Percentiles rank a stretch among this genome's conserved stretches.
These are phyloP conservation scores for Zoanthus solanderi DNA, from an alignment of 92 coral and sea anemone genomes.

Conservation along the genomic window DNA sequence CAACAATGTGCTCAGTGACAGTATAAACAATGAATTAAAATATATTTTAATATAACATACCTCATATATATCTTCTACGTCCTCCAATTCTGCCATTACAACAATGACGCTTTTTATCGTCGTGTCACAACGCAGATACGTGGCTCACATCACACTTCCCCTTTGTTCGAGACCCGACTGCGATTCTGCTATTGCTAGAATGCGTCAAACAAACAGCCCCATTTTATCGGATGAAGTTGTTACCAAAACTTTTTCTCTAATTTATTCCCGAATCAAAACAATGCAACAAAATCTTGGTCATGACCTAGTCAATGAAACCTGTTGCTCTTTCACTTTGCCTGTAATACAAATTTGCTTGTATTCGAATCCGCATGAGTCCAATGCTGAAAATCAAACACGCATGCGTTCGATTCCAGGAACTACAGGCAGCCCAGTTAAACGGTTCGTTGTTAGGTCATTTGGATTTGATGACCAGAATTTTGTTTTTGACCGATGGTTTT, in stretches of 20 bases:
- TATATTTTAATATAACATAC: neutral
- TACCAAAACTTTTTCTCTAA: neutral
- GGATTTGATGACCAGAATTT: no score
- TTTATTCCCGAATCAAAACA: neutral
- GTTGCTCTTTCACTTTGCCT: neutral
- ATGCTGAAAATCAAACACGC: neutral
- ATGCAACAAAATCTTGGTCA: neutral
- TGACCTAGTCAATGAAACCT: neutral
- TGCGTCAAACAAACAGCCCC: neutral
- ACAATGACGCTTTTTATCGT: neutral
- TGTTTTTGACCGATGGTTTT: no score
- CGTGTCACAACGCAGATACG: neutral
- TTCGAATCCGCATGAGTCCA: neutral
- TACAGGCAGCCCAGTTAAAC: neutral
- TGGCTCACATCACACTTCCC: neutral
- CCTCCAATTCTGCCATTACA: constrained; percentile 6
- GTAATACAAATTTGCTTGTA: neutral
- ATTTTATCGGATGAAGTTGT: neutral
- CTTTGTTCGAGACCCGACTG: neutral
- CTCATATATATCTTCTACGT: neutral
- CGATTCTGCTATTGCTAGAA: neutral
- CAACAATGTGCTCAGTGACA: no score
- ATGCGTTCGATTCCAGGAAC: neutral
- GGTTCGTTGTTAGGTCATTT: no score
- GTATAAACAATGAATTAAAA: neutral